Evolutionary conservation across 2,888 invertebrate genomes (phyloP), one percentile per base, ranked within the genome.

Genomic region (Cylindroiulus punctatus): DNA sequence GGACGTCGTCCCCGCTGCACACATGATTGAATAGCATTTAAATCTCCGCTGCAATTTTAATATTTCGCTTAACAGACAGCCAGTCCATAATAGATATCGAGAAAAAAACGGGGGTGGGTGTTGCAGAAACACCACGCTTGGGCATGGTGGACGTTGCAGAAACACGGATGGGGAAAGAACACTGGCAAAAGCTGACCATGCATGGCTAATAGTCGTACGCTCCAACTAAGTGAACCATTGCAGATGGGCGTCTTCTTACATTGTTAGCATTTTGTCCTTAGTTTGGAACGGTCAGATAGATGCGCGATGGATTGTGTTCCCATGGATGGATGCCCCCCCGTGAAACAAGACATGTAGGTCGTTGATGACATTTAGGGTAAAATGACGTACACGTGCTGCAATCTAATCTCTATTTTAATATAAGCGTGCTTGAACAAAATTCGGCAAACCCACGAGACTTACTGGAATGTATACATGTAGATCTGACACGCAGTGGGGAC

Each of bases 51-150:
- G 65, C 65, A 65, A 65, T 65, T 65, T 65, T 65, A 65, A 65
- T 65, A 65, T 65, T 65, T 26, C 65, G 65, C 26, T 26, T 65
- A 65, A 65, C 65, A 65, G 65, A 65, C 65, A 65, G 65, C 5
- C 65, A 65, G 65, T 65, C 65, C 65, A 65, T 65, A 65, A 65
- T 65, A 65, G 65, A 65, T 65, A 65, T 65, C 65, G 65, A 65
- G 26, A 26, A 26, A 65, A 65, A 65, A 65, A 65, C 0, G 14
- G n/a, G 52, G 52, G 52, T 52, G 52, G 52, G 52, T 19, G 22
- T n/a, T 5, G 26, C 26, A 65, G 65, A 65, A 65, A 26, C 26
- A 22, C 65, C 65, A 52, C 52, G 52, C 52, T 12, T 47, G 22
- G 57, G 22, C n/a, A 65, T 3, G 65, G 65, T 22, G 65, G 65